Evolutionary conservation across 2,797 vertebrate species (phyloP).

Genomic region (Poecilia velifera): DNA sequence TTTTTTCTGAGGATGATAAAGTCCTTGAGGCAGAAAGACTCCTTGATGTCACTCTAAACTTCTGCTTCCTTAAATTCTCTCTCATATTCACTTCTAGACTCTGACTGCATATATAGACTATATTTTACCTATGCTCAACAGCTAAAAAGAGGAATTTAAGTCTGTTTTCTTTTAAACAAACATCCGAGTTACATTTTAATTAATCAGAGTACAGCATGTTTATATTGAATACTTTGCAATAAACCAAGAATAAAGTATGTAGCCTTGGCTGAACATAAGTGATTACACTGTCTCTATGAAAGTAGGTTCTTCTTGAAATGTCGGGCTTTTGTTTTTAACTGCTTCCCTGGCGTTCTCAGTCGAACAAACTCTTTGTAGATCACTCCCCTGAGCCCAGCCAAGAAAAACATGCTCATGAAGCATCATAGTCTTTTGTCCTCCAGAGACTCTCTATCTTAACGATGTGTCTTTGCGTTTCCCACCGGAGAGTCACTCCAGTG

Average conservation of each 20-base stretch:
- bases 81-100: not conserved
- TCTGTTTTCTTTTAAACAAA: not conserved
- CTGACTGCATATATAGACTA: not conserved
- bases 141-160: not conserved
- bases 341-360: constrained; percentile 35
- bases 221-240: constrained; percentile 4
- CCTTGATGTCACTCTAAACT: not conserved
- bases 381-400: constrained; percentile 46
- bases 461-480: constrained; percentile 51
- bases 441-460: constrained; percentile 62
- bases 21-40: not conserved
- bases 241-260: constrained; percentile 5
- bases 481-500: constrained; percentile 37
- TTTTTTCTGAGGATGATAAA: not conserved
- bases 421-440: constrained; percentile 52
- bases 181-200: not conserved
- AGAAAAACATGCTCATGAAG: constrained; percentile 72
- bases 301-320: constrained; percentile 38
- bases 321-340: constrained; percentile 44
- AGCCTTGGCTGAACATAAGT: constrained; percentile 4
- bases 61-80: not conserved
- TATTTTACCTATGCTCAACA: not conserved
- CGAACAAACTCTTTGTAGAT: constrained; percentile 51
- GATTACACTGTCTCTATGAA: constrained; percentile 46
- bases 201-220: not conserved